Evolutionary conservation across 2,113 vertebrate species (phyloP).

Genomic region (Gasterosteus aculeatus): DNA sequence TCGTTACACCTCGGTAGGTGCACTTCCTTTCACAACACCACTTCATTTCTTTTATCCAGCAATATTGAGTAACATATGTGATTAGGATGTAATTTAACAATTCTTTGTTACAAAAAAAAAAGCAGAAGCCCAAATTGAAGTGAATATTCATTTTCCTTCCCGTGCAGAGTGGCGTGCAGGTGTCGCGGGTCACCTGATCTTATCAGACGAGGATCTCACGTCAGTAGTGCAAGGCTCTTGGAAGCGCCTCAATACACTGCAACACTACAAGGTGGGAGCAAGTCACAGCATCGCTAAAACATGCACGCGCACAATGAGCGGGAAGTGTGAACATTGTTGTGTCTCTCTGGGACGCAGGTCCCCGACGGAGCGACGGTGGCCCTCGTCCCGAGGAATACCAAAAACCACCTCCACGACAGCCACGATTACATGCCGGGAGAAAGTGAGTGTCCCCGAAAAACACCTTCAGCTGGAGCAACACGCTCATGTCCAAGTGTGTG

Average conservation of each 20-base stretch:
- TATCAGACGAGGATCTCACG: conserved; percentile 97
- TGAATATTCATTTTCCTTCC: neutral
- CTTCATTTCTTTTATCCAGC: neutral
- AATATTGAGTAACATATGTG: too few species aligned
- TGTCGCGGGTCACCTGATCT: conserved; percentile 93
- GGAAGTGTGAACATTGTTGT: conserved; percentile 8
- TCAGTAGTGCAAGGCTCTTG: conserved; percentile 93
- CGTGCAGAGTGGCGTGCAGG: conserved; percentile 93
- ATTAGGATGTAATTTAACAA: too few species aligned
- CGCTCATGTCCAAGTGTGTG: neutral
- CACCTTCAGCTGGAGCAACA: neutral
- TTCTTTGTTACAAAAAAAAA: neutral
- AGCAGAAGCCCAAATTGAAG: neutral
- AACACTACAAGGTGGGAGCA: conserved; percentile 92
- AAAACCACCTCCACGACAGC: conserved; percentile 92
- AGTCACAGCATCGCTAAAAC: neutral
- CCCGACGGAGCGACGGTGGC: conserved; percentile 95
- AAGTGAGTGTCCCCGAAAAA: conserved; percentile 82
- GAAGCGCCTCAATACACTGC: conserved; percentile 95
- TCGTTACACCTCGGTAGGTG: conserved; percentile 90
- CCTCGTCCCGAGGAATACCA: conserved; percentile 90
- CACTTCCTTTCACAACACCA: neutral
- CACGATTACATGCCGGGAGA: conserved; percentile 96
- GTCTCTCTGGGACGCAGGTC: conserved; percentile 79
- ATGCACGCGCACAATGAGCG: neutral